Percentiles rank a stretch among this genome's conserved stretches.
Conservation (phyloP, 2,888 invertebrate species). For the Ennomos fuscantarius region DNA sequence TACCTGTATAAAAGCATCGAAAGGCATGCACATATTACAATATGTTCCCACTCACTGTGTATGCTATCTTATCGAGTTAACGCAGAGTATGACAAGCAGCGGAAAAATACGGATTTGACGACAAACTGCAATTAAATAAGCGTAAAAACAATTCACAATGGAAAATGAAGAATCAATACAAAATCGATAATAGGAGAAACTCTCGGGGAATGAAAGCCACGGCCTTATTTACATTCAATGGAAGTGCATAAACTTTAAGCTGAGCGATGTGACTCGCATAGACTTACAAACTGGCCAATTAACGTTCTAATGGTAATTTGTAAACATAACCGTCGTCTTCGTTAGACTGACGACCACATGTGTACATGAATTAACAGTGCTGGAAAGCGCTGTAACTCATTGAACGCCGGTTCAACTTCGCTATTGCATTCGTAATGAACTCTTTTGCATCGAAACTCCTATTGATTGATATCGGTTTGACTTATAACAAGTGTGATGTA, state of each 20-base stretch:
- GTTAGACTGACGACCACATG: conserved; percentile 45
- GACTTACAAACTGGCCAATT: conserved; percentile 39
- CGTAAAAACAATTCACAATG: conserved; percentile 33
- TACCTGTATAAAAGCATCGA: no score
- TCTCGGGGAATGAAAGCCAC: conserved; percentile 16
- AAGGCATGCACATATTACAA: background rate
- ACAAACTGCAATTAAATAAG: conserved; percentile 16
- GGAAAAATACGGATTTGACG: conserved; percentile 23
- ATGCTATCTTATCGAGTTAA: conserved; percentile 26
- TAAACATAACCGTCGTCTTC: conserved; percentile 41
- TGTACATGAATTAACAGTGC: conserved; percentile 46
- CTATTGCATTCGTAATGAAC: conserved; percentile 30
- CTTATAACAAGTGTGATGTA: conserved; percentile 21
- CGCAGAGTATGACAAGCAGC: conserved; percentile 11
- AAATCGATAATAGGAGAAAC: conserved; percentile 22
- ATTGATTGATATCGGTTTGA: conserved; percentile 27
- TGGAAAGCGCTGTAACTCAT: conserved; percentile 49
- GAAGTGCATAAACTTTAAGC: conserved; percentile 25
- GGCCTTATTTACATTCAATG: conserved; percentile 23
- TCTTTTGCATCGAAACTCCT: conserved; percentile 21
- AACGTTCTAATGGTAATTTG: conserved; percentile 32
- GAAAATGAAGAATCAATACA: conserved; percentile 9
- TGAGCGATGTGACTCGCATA: conserved; percentile 32
- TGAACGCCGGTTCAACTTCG: conserved; percentile 35
- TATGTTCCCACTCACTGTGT: background rate